These are phyloP conservation scores for Urocitellus parryii DNA, from an alignment of 2,113 vertebrate genomes.

Conservation along the genomic window DNA sequence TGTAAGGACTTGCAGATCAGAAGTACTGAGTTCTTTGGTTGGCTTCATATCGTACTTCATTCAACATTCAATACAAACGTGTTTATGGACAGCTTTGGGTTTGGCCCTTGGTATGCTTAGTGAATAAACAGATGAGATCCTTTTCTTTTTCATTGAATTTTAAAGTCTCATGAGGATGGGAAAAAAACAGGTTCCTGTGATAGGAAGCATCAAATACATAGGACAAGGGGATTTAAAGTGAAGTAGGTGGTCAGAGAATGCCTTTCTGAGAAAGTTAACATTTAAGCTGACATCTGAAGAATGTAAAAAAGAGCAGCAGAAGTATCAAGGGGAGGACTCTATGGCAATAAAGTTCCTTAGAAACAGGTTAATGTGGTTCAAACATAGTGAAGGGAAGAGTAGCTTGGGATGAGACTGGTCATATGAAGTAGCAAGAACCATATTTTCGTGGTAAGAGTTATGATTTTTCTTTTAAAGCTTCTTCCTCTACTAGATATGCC, in stretches of 20 bases:
- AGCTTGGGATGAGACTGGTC: neutral
- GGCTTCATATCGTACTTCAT: neutral
- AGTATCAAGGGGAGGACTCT: neutral
- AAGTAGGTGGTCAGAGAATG: neutral
- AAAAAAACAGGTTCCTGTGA: neutral
- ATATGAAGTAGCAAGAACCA: neutral
- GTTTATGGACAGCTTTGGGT: neutral
- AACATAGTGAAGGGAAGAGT: neutral
- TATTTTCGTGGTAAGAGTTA: constrained; percentile 17
- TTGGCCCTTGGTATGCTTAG: neutral
- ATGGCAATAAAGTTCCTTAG: neutral
- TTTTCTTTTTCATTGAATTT: constrained; percentile 30
- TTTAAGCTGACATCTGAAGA: constrained; percentile 26
- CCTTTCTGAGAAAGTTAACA: neutral
- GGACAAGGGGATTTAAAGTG: neutral
- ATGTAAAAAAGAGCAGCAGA: neutral
- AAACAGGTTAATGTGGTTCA: neutral
- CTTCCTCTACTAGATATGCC: neutral
- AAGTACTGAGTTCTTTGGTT: constrained; percentile 51
- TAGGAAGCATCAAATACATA: constrained; percentile 26
- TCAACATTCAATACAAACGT: constrained; percentile 14
- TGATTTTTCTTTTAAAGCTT: constrained; percentile 54
- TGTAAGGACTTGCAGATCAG: neutral
- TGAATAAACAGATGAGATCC: constrained; percentile 2
- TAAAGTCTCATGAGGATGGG: neutral